These are phyloP conservation scores for Heliothis subflexa DNA, from an alignment of 1,140 invertebrate species.

Conservation along the genomic window DNA sequence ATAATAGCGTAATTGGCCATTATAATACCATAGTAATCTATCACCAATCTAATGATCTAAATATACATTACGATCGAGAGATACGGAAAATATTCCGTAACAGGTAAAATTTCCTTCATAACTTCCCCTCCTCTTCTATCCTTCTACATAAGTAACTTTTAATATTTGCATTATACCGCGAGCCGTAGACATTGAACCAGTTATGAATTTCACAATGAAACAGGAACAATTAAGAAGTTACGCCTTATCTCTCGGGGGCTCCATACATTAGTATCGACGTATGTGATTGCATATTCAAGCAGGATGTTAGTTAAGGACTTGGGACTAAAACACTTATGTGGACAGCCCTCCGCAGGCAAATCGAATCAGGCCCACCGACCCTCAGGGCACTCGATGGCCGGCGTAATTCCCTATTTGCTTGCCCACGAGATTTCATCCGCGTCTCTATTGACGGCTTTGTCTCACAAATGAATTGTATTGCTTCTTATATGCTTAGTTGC, in stretches of 20 bases:
- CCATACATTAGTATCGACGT: constrained; percentile 41
- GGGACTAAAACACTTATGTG: constrained; percentile 44
- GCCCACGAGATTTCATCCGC: constrained; percentile 37
- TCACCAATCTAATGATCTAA: neutral
- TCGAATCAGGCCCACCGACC: constrained; percentile 40
- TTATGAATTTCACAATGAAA: constrained; percentile 5
- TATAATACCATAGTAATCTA: too few relatives aligned
- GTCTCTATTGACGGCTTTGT: constrained; percentile 31
- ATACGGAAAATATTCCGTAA: constrained; percentile 1
- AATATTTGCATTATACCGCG: constrained; percentile 15
- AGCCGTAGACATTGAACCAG: neutral
- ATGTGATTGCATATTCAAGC: constrained; percentile 48
- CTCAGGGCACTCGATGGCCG: constrained; percentile 36
- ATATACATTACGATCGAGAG: neutral
- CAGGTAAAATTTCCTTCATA: constrained; percentile 17
- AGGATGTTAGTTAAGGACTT: constrained; percentile 41
- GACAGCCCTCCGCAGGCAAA: constrained; percentile 41
- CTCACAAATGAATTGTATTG: constrained; percentile 8
- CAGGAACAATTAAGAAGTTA: constrained; percentile 20
- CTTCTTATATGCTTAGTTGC: neutral
- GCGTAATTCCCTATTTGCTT: constrained; percentile 50
- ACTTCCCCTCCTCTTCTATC: neutral
- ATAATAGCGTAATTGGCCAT: too few relatives aligned
- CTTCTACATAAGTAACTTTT: neutral
- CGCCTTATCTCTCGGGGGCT: neutral